phyloP scores from a whole-genome alignment of 92 coral and sea anemone species.

The Micromussa lordhowensis region DNA sequence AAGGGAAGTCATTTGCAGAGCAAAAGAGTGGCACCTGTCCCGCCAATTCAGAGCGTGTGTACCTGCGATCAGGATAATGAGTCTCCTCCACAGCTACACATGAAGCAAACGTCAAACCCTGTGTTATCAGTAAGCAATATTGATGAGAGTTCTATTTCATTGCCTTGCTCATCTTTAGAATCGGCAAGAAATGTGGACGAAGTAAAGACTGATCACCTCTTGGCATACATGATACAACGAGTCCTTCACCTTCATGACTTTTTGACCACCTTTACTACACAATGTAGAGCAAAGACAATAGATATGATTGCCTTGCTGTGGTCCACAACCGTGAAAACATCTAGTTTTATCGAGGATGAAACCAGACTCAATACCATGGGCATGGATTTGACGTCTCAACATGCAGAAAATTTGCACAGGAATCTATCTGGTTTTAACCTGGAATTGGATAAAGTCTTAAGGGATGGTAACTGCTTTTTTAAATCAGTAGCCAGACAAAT shows the following conservation, averaged over 20 bases:
- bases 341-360: conserved; percentile 16
- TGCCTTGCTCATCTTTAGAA: background rate
- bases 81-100: conserved; percentile 3
- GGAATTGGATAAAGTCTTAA: conserved; percentile 45
- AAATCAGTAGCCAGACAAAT: conserved; percentile 58
- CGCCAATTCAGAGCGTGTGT: conserved; percentile 41
- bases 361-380: background rate
- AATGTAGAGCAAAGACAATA: conserved; percentile 67
- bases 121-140: background rate
- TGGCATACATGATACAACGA: conserved; percentile 65
- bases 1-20: conserved; percentile 27
- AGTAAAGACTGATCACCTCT: conserved; percentile 54
- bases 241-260: conserved; percentile 77
- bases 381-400: conserved; percentile 35
- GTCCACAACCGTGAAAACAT: conserved; percentile 4
- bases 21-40: conserved; percentile 45
- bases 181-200: conserved; percentile 52
- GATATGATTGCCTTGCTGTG: conserved; percentile 62
- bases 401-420: conserved; percentile 44
- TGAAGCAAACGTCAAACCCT: conserved; percentile 1
- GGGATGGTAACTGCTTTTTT: conserved; percentile 78
- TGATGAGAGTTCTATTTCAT: no score
- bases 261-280: conserved; percentile 42
- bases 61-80: background rate
- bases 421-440: conserved; percentile 73